phyloP scores from a whole-genome alignment of 1,140 invertebrate species.

The Harpegnathos saltator region DNA sequence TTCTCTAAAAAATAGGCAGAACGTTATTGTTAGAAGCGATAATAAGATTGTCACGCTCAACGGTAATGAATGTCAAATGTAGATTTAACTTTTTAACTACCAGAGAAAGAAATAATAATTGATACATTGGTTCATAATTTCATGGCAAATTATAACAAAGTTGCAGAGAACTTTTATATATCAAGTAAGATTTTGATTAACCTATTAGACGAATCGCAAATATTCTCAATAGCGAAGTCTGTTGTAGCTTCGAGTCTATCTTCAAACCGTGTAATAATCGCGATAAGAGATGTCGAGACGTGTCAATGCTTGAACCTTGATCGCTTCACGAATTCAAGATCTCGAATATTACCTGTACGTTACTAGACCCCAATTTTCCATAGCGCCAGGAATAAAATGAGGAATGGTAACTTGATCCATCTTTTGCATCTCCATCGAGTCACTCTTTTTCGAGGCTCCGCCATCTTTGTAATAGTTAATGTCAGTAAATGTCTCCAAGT shows the following conservation, averaged over 20 bases:
- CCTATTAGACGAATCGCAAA: not conserved
- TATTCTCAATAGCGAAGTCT: not conserved
- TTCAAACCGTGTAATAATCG: not conserved
- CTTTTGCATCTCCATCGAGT: slow-evolving; percentile 76
- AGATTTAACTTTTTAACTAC: not conserved
- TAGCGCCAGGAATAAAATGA: slow-evolving; percentile 93
- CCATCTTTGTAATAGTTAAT: slow-evolving; percentile 31
- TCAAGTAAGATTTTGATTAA: not conserved
- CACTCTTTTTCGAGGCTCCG: too few species aligned
- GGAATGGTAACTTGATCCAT: slow-evolving; percentile 90
- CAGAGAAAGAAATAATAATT: not conserved
- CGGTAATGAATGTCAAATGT: not conserved
- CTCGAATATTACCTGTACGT: slow-evolving; percentile 86
- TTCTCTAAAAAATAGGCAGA: slow-evolving; percentile 85
- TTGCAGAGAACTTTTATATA: not conserved
- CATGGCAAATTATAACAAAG: not conserved
- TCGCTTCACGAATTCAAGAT: slow-evolving; percentile 69
- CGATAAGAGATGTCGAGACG: not conserved
- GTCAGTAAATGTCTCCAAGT: slow-evolving; percentile 71
- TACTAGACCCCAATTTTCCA: slow-evolving; percentile 93
- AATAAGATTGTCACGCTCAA: not conserved
- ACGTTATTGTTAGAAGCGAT: not conserved
- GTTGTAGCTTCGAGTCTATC: not conserved
- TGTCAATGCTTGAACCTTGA: slow-evolving; percentile 76
- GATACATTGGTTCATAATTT: not conserved